Conservation (phyloP, 2,113 vertebrate genomes). For the Colinus virginianus region DNA sequence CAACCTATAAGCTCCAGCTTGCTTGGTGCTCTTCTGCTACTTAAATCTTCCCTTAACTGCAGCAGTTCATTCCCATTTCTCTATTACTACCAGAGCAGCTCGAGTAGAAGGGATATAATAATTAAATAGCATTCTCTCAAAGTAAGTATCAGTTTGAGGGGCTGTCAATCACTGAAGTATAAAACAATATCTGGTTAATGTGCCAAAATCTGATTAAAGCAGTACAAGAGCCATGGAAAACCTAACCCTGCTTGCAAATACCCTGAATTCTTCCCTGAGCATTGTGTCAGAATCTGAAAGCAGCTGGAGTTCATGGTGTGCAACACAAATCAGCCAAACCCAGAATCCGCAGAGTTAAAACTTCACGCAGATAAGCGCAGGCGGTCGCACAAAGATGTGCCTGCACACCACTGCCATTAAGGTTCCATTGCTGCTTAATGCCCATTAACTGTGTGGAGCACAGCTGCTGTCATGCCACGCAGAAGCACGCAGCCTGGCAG, state of each 20-base stretch:
- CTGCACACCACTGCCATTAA: neutral
- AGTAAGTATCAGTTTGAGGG: neutral
- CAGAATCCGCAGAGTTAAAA: neutral
- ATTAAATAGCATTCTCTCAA: neutral
- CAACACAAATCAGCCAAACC: neutral
- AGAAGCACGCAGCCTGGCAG: neutral
- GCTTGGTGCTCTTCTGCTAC: neutral
- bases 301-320: slow-evolving; percentile 7
- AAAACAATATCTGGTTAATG: neutral
- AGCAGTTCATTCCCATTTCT: neutral
- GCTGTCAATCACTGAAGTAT: neutral
- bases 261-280: neutral
- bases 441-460: neutral
- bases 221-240: neutral
- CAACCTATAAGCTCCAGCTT: neutral
- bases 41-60: neutral
- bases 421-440: neutral
- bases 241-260: neutral
- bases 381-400: neutral
- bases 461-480: neutral
- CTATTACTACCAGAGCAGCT: neutral
- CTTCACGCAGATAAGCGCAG: neutral
- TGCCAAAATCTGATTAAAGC: slow-evolving; percentile 11
- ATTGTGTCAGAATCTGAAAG: neutral
- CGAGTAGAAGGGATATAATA: slow-evolving; percentile 9